Base-by-base conservation (phyloP, 2,113 vertebrate genomes). In the Puntigrus tetrazona region DNA sequence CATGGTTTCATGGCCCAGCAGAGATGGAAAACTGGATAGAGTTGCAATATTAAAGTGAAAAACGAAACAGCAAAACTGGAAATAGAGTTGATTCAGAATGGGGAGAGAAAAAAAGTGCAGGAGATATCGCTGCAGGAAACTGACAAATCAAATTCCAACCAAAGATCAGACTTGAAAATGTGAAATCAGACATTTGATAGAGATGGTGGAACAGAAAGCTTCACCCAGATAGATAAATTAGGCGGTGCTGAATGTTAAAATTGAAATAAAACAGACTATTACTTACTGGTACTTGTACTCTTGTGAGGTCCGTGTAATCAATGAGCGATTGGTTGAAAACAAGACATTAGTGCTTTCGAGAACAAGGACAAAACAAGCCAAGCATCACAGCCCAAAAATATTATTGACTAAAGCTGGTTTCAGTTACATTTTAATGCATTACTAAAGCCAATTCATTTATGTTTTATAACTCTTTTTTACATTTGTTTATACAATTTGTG, bases 281-380 rank as follows among this genome's bases (percentile, higher is more conserved):
- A 95, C 94, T 95, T 95, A 95, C 94, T 94, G 92, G 91, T 82
- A 89, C 87, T 91, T 88, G 94, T 88, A 94, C 93, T 95, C 94
- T 95, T 92, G 94, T 92, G 92, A 89, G 93, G 93, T 95, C 94
- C 94, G 92, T 94, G 92, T 94, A 92, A 94, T 94, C 94, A 95
- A 94, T 93, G 93, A 94, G 92, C 92, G 87, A 92, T 94, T 94
- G 93, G 93, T 95, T 95, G 93, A 95, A 95, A 95, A 95, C 94
- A 95, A 95, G 94, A 95, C 94, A 95, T 95, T 95, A 95, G 94
- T 95, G 94, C 92, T 95, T 94, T 95, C 88, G 90, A 92, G 92
- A 93, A 93, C 92, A 94, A 87, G 93, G 92, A 95, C 94, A 95
- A 90, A 91, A 94, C 93, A 94, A 84, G 86, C 88, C 87, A 86